These are phyloP conservation scores for Drosophila acutilabella DNA, from an alignment of 2,888 invertebrate genomes.

Conservation along the genomic window DNA sequence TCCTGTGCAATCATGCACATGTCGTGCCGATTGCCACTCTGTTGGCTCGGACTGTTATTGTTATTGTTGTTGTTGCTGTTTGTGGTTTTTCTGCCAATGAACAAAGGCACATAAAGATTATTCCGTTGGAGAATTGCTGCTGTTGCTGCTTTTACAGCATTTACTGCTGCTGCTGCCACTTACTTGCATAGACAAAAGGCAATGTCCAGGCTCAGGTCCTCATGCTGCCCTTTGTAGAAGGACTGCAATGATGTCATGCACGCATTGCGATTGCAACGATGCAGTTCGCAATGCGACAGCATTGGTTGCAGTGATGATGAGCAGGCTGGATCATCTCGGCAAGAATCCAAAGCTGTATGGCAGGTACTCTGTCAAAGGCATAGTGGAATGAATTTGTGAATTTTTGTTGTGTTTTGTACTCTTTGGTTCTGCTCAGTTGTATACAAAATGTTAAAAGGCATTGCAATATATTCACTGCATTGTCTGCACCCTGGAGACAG, in stretches of 20 bases:
- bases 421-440: constrained; percentile 30
- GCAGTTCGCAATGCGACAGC: constrained; percentile 92
- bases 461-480: constrained; percentile 54
- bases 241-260: constrained; percentile 95
- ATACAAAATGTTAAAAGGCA: constrained; percentile 36
- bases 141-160: constrained; percentile 11
- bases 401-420: constrained; percentile 38
- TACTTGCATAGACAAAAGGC: constrained; percentile 97
- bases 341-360: constrained; percentile 92
- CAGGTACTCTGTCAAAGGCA: constrained; percentile 90
- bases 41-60: constrained; percentile 56
- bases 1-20: constrained; percentile 95
- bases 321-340: constrained; percentile 93
- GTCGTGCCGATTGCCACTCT: constrained; percentile 89
- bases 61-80: constrained; percentile 29
- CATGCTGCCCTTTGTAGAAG: constrained; percentile 93
- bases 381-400: constrained; percentile 16
- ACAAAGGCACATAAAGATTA: constrained; percentile 39
- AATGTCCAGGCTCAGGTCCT: constrained; percentile 94
- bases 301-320: constrained; percentile 92
- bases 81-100: constrained; percentile 90
- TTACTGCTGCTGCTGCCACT: constrained; percentile 84
- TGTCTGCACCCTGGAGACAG: constrained; percentile 22
- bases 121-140: constrained; percentile 15
- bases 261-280: constrained; percentile 92